Evolutionary conservation across 2,113 vertebrate species (phyloP).

Genomic region (Athene cunicularia): DNA sequence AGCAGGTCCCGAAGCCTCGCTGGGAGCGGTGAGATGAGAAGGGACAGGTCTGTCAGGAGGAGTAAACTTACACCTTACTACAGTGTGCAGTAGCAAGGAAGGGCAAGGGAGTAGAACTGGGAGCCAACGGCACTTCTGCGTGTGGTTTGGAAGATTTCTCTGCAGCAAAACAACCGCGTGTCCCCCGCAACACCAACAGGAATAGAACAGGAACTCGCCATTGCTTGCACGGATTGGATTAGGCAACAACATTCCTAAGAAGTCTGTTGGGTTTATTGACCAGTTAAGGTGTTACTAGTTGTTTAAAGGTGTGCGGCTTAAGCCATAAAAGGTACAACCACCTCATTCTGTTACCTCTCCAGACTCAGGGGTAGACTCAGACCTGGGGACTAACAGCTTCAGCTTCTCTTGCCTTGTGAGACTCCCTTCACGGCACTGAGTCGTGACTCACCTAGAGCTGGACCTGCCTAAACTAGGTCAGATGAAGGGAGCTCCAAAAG

Average conservation of each 20-base stretch:
- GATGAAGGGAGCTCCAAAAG: background rate
- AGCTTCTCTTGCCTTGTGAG: background rate
- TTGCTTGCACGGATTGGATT: background rate
- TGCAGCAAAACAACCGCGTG: fast-evolving
- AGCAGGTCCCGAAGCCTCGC: background rate
- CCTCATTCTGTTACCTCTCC: too few species aligned
- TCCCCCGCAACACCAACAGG: background rate
- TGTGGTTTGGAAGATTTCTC: too few species aligned
- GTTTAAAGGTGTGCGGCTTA: background rate
- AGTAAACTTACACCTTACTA: background rate
- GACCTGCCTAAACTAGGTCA: too few species aligned
- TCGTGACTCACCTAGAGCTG: fast-evolving
- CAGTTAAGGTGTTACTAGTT: background rate
- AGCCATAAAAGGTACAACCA: too few species aligned
- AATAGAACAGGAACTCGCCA: background rate
- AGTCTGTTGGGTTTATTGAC: background rate
- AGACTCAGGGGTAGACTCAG: background rate
- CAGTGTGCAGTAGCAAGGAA: background rate
- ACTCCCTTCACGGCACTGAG: background rate
- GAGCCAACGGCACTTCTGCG: fast-evolving
- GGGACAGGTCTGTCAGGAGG: background rate
- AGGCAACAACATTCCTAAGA: too few species aligned
- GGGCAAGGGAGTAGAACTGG: background rate
- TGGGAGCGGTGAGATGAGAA: fast-evolving
- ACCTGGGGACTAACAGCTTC: background rate